A percentile compares a stretch with the other conserved stretches of the same genome.
phyloP scores from a whole-genome alignment of 2,797 vertebrate species.

The Helostoma temminkii region DNA sequence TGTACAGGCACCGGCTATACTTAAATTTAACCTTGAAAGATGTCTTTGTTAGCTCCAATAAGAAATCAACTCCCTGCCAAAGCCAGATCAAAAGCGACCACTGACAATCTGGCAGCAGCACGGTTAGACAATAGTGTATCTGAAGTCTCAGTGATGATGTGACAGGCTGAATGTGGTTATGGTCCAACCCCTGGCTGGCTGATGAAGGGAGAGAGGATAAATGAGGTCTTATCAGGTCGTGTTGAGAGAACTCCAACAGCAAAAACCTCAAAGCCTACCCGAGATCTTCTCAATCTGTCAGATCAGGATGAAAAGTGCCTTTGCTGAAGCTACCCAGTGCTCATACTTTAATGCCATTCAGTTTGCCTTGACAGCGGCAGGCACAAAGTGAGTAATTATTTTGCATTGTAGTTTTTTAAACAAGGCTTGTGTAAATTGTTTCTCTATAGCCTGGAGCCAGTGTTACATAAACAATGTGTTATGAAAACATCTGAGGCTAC shows the following conservation, averaged over 20 bases:
- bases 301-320: constrained; percentile 65
- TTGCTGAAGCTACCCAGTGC: constrained; percentile 35
- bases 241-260: constrained; percentile 64
- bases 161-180: constrained; percentile 66
- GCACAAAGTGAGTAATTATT: constrained; percentile 67
- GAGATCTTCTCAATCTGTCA: constrained; percentile 65
- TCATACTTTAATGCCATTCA: constrained; percentile 64
- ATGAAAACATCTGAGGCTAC: constrained; percentile 58
- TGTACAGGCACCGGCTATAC: constrained; percentile 19
- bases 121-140: constrained; percentile 56
- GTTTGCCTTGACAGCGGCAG: constrained; percentile 52
- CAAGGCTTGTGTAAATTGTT: constrained; percentile 53
- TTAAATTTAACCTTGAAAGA: constrained; percentile 48
- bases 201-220: constrained; percentile 64
- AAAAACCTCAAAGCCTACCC: constrained; percentile 57
- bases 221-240: constrained; percentile 67
- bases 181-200: constrained; percentile 55
- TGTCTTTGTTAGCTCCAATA: constrained; percentile 51
- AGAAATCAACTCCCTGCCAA: constrained; percentile 41
- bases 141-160: constrained; percentile 62
- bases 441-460: constrained; percentile 56
- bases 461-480: constrained; percentile 49
- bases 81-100: constrained; percentile 38
- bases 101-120: constrained; percentile 50
- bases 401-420: constrained; percentile 58